Percentiles rank a stretch among this genome's conserved stretches.
These are phyloP conservation scores for Acleris laterana DNA, from an alignment of 2,888 invertebrate species.

Conservation along the genomic window DNA sequence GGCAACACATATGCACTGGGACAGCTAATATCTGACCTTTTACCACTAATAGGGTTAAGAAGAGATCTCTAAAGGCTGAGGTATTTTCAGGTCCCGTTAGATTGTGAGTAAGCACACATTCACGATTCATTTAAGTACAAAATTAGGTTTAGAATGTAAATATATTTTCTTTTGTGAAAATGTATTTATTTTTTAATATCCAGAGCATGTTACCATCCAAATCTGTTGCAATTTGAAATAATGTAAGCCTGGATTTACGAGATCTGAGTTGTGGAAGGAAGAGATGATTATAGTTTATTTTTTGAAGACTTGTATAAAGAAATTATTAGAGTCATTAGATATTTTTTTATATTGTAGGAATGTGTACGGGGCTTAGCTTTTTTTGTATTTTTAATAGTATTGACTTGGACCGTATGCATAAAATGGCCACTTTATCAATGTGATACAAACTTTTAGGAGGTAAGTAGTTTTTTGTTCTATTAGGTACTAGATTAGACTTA, in stretches of 20 bases:
- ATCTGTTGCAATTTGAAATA: conserved; percentile 20
- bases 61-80: conserved; percentile 26
- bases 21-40: conserved; percentile 2
- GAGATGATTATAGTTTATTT: conserved; percentile 38
- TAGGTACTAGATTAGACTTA: conserved; percentile 19
- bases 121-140: conserved; percentile 33
- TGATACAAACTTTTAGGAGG: conserved; percentile 33
- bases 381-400: conserved; percentile 32
- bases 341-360: conserved; percentile 31
- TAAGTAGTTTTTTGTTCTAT: conserved; percentile 26
- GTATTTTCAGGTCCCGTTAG: conserved; percentile 17
- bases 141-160: conserved; percentile 32
- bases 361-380: conserved; percentile 23
- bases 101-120: conserved; percentile 19
- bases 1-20: not conserved
- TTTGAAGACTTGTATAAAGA: conserved; percentile 35
- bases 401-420: conserved; percentile 13
- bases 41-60: conserved; percentile 21
- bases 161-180: conserved; percentile 33
- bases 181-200: conserved; percentile 28
- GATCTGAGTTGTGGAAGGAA: conserved; percentile 37
- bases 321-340: conserved; percentile 23
- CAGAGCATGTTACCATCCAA: conserved; percentile 31
- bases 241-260: conserved; percentile 21
- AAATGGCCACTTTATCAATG: conserved; percentile 31